phyloP scores from a whole-genome alignment of 2,797 vertebrate genomes.

The Falco columbarius region DNA sequence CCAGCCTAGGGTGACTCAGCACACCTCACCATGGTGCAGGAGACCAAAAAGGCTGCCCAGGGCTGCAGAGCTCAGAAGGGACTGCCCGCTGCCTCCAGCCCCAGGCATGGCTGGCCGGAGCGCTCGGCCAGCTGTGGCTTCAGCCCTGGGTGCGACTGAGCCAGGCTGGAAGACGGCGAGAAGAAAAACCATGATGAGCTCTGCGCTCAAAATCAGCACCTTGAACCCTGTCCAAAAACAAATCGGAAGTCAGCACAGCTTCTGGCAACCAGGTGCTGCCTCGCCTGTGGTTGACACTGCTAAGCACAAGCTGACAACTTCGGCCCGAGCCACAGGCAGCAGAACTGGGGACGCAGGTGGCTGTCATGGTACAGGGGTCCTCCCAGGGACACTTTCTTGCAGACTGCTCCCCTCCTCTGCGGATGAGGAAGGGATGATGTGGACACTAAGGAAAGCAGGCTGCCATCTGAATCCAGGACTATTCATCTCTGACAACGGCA shows the following conservation, averaged over 20 bases:
- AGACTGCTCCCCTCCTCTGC: not conserved
- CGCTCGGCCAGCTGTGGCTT: not conserved
- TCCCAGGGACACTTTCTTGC: not conserved
- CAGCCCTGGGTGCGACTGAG: fast-evolving
- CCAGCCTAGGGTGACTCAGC: not conserved
- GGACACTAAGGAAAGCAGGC: not conserved
- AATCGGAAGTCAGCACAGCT: not conserved
- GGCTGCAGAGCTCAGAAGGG: not conserved
- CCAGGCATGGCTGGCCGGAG: not conserved
- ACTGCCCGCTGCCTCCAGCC: not conserved
- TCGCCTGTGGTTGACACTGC: not conserved
- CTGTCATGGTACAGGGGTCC: not conserved
- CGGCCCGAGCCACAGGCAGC: not conserved
- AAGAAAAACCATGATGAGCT: not conserved
- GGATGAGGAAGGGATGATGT: not conserved
- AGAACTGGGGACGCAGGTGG: not conserved
- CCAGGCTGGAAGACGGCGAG: not conserved
- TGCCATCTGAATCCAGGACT: slow-evolving; percentile 7
- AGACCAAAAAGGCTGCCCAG: not conserved
- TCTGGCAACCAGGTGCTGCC: not conserved
- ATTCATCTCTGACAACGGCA: not conserved
- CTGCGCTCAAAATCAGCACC: not conserved
- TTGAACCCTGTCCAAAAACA: slow-evolving; percentile 18
- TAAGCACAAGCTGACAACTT: not conserved
- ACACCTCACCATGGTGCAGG: not conserved